Evolutionary conservation across 1,140 invertebrate species (phyloP), one percentile per base, ranked within the genome.

Genomic region (Magallana ariakensis): DNA sequence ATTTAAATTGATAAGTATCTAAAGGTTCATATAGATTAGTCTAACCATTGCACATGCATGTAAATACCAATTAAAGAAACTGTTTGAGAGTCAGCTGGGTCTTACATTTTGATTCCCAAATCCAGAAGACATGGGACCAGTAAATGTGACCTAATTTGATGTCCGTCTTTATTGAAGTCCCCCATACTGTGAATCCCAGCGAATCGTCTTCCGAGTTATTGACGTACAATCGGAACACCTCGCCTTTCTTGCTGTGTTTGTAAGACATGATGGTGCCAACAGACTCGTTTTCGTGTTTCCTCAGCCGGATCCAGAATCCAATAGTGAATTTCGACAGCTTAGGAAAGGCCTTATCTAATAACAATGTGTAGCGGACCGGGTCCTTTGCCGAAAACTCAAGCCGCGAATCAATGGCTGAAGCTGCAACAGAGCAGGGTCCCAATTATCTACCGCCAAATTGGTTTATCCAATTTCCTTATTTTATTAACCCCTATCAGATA

Each of bases 281-380:
- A 5, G 84, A 55, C 11, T 85, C 62, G 75, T 87, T 88, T 19
- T 93, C 90, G 84, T 91, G 90, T 56, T 86, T 82, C 54, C 46
- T 54, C 15, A 86, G 22, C 10, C 85, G 85, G 15, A 95, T 87
- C 94, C 94, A 95, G 54, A 94, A 92, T 9, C 91, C 90, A 53
- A 95, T 90, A 10, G 94, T 94, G 80, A 94, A 94, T 9, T 87
- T 75, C 0, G 83, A 85, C 19, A 95, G 90, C 55, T 88, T 85
- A 0, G 94, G 94, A 85, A 95, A 94, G 15, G 93, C 91, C 88
- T 93, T 93, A 55, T 92, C 92, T 57, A 93, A 84, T 10, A 95
- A 89, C 8, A 94, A 66, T 10, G 93, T 92, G 88, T 94, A 95
- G 16, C 93, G 89, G 2, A 91, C 89, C 0, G 93, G 92, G 0